A percentile compares a stretch with the other conserved stretches of the same genome.
These are phyloP conservation scores for Phocoena sinus DNA, from an alignment of 2,113 vertebrate species.

Conservation along the genomic window DNA sequence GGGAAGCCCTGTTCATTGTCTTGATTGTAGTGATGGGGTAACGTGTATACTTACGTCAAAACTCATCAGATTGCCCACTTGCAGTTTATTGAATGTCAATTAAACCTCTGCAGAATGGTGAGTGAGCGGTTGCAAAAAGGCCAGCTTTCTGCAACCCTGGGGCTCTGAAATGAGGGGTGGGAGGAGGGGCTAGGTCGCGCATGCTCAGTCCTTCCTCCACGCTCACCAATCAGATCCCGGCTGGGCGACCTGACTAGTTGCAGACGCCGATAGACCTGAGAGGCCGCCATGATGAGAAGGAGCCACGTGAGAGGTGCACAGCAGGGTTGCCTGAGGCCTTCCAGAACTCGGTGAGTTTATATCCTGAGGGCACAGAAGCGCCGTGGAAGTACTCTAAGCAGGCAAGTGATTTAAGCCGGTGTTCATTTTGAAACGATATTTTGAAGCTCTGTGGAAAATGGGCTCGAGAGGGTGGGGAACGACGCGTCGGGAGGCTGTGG, in stretches of 20 bases:
- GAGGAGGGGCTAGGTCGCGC: background rate
- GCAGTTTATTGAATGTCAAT: background rate
- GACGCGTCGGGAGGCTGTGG: background rate
- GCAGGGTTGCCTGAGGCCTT: accelerated
- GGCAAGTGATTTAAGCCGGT: background rate
- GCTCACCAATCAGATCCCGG: background rate
- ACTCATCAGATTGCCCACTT: background rate
- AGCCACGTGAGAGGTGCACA: accelerated
- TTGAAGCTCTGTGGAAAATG: background rate
- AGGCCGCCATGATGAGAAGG: accelerated
- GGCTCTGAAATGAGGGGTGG: accelerated
- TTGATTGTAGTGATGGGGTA: background rate
- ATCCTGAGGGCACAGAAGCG: background rate
- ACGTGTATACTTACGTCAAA: background rate
- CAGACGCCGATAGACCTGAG: accelerated
- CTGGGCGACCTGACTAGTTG: accelerated
- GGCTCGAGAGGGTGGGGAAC: background rate
- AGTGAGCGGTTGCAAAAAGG: background rate
- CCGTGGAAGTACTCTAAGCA: background rate
- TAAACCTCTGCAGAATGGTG: background rate
- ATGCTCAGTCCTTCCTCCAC: background rate
- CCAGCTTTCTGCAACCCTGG: accelerated
- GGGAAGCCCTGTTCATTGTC: background rate
- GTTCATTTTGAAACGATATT: background rate
- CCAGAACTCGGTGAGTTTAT: background rate